Evolutionary conservation across 2,113 vertebrate species (phyloP), one percentile per base, ranked within the genome.

Genomic region (Paracanthobrama guichenoti): DNA sequence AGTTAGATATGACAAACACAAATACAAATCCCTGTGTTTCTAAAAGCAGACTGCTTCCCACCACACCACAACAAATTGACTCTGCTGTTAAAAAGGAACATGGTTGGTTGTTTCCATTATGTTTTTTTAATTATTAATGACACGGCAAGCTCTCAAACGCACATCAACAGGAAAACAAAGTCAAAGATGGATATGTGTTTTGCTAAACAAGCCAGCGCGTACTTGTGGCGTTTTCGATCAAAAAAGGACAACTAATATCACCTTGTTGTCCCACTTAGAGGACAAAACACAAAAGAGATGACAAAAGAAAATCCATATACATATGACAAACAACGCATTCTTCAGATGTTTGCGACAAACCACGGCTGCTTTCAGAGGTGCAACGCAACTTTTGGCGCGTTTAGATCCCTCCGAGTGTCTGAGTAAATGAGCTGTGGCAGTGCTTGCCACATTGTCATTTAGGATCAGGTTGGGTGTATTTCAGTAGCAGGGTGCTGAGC

Each of bases 381-480:
- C 16, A 6, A 60, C 78, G 77, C 35, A 55, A 85, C 77, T 85
- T 81, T 85, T 74, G 78, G 50, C 69, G 79, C 55, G 84, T 85
- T 85, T 79, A 79, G 64, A 71, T 79, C 76, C 76, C 26, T 60
- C 76, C 42, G 67, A 64, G 79, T 84, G 81, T 86, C 81, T 81
- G 84, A 77, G 69, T 18, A 85, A 87, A 89, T 86, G 82, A 78
- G 57, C 84, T 55, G 44, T 74, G 83, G 86, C 86, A 87, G 88
- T 76, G 57, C 78, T 87, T 79, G 82, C 77, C 84, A 89, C 86
- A 84, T 84, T 89, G 88, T 89, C 88, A 85, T 87, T 89, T 87
- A 87, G 71, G 75, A 89, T 89, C 86, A 89, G 88, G 86, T 83
- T 85, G 86, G 81, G 83, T 72, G 67, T 62, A 81, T 87, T 87